phyloP scores from a whole-genome alignment of 2,113 vertebrate species.

The Brachirus orientalis region DNA sequence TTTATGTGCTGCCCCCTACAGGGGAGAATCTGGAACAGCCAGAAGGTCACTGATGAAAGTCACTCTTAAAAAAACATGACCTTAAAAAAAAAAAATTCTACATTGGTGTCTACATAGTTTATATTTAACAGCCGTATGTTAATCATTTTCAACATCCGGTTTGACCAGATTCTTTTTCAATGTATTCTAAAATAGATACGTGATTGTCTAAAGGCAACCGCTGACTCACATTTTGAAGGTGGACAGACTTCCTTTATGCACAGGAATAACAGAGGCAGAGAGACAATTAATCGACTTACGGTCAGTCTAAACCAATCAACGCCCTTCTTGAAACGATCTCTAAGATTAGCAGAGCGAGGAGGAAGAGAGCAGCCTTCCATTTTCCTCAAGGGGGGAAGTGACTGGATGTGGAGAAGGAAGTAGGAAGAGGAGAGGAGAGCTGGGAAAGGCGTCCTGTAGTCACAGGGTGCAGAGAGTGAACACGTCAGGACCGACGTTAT shows the following conservation, averaged over 20 bases:
- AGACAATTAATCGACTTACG: conserved; percentile 17
- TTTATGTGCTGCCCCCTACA: too few species aligned
- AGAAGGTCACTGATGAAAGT: too few species aligned
- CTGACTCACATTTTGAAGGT: not conserved
- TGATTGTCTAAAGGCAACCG: too few species aligned
- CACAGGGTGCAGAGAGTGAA: conserved; percentile 12
- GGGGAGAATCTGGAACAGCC: too few species aligned
- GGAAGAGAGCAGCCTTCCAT: conserved; percentile 8
- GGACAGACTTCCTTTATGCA: not conserved
- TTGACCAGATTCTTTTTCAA: too few species aligned
- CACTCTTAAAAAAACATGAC: too few species aligned
- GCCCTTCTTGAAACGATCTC: not conserved
- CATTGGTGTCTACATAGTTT: too few species aligned
- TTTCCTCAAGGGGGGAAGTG: conserved; percentile 4
- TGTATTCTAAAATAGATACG: not conserved
- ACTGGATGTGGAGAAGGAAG: conserved; percentile 42
- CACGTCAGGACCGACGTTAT: not conserved
- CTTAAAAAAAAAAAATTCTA: too few species aligned
- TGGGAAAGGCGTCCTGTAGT: conserved; percentile 25
- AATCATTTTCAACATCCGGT: too few species aligned
- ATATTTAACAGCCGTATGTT: too few species aligned
- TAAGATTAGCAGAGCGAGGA: not conserved
- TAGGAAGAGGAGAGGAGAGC: conserved; percentile 26
- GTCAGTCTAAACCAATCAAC: conserved; percentile 18
- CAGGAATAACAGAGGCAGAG: conserved; percentile 5